These are phyloP conservation scores for Hyaena hyaena DNA, from an alignment of 2,113 vertebrate genomes.

Conservation along the genomic window DNA sequence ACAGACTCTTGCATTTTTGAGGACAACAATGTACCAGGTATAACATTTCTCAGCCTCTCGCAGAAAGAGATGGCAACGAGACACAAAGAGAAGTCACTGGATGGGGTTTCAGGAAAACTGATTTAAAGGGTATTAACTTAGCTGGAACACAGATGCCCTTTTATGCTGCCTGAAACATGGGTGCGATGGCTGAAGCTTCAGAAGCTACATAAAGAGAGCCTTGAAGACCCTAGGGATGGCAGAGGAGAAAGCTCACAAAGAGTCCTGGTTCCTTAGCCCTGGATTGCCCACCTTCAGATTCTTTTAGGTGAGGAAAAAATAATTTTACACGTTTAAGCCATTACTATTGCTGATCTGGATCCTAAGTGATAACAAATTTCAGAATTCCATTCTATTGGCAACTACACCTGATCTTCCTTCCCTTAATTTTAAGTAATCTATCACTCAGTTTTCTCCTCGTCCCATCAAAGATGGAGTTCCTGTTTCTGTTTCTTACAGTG, in stretches of 20 bases:
- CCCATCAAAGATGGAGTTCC: conserved; percentile 20
- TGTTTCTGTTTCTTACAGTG: not conserved
- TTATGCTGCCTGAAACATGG: not conserved
- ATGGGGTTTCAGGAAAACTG: not conserved
- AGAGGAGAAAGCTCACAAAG: not conserved
- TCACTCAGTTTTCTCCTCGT: not conserved
- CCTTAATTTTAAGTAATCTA: not conserved
- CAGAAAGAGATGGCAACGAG: not conserved
- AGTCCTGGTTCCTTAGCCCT: not conserved
- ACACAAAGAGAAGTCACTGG: not conserved
- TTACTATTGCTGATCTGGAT: not conserved
- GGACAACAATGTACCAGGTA: not conserved
- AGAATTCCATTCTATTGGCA: not conserved
- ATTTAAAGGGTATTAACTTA: not conserved
- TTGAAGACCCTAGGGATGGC: not conserved
- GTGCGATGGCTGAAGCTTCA: not conserved
- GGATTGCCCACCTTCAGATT: not conserved
- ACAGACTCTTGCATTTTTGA: not conserved
- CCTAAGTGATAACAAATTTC: not conserved
- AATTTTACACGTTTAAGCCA: not conserved
- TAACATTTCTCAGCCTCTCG: not conserved
- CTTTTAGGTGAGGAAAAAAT: not conserved
- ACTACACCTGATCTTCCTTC: not conserved
- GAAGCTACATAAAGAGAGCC: not conserved
- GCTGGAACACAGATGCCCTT: not conserved